These are phyloP conservation scores for Amblyjoppa fuscipennis DNA, from an alignment of 2,888 invertebrate species.

Conservation along the genomic window DNA sequence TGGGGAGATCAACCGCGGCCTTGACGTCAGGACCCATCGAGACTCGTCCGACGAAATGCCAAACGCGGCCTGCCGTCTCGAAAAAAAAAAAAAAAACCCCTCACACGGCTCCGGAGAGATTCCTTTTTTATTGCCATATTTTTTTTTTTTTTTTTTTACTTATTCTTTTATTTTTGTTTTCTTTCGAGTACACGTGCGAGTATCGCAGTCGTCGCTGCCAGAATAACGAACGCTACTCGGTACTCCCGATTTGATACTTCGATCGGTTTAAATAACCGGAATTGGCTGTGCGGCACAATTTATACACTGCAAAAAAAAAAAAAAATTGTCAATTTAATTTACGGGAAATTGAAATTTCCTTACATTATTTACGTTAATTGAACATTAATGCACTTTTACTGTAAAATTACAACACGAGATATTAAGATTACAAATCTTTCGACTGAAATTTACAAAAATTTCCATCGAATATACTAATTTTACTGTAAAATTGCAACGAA, in stretches of 20 bases:
- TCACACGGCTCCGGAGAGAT: neutral
- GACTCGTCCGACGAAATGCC: conserved; percentile 49
- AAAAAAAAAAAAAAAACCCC: neutral
- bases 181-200: neutral
- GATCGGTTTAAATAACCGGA: neutral
- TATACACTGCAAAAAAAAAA: too few species aligned
- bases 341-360: too few species aligned
- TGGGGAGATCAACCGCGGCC: conserved; percentile 64
- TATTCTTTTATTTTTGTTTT: neutral
- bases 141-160: too few species aligned
- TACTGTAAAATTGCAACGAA: too few species aligned
- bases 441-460: too few species aligned
- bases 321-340: too few species aligned
- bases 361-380: too few species aligned
- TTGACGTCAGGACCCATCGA: conserved; percentile 62
- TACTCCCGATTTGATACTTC: neutral
- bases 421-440: too few species aligned
- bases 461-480: too few species aligned
- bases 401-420: too few species aligned
- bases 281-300: neutral
- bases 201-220: neutral
- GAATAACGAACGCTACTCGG: neutral
- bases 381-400: too few species aligned
- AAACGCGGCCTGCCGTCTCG: conserved; percentile 18
- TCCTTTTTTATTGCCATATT: neutral